Base-by-base conservation (phyloP, 2,888 invertebrate species). In the Stomorhina lunata region DNA sequence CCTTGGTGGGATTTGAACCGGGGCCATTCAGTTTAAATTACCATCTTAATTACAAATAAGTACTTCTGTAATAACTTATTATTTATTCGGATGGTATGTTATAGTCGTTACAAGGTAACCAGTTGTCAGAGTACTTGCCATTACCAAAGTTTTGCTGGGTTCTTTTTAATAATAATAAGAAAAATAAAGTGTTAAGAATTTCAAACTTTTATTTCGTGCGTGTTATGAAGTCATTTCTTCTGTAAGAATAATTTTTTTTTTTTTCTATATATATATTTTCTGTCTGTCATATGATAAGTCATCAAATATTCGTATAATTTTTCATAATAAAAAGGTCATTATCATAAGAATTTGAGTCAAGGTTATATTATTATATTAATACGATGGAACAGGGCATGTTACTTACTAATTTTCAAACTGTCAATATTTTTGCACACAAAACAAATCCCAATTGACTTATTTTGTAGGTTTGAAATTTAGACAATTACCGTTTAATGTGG, bases 161-260 rank as follows among this genome's bases (percentile, higher is more conserved):
- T 25, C 9, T 9, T 48, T 48, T 12, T 25, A 48, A 12, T 48
- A 22, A n/a, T n/a, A n/a, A n/a, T n/a, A n/a, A n/a, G n/a, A n/a
- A n/a, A 17, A 45, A 12, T 37, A 43, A 43, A 43, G 43, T 43
- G 7, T 43, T 37, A 37, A 10, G 37, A n/a, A 43, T 2, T 17
- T 43, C 43, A 7, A 43, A 43, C 43, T 2, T 3, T 17, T 34
- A 12, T n/a, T n/a, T n/a, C 12, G 68, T 55, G 68, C 68, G 68
- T 68, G 68, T 40, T 37, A 68, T 68, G 55, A 68, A 55, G 40
- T 55, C 68, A 55, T 68, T 68, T 68, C 27, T 27, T 55, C 7
- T 40, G 22, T 2, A 48, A 22, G 9, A 48, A 4, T 48, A 2
- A 4, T 48, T 48, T 10, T n/a, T n/a, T n/a, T n/a, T n/a, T n/a